Base-by-base conservation (phyloP, 2,797 vertebrate species). In the Coluber constrictor region DNA sequence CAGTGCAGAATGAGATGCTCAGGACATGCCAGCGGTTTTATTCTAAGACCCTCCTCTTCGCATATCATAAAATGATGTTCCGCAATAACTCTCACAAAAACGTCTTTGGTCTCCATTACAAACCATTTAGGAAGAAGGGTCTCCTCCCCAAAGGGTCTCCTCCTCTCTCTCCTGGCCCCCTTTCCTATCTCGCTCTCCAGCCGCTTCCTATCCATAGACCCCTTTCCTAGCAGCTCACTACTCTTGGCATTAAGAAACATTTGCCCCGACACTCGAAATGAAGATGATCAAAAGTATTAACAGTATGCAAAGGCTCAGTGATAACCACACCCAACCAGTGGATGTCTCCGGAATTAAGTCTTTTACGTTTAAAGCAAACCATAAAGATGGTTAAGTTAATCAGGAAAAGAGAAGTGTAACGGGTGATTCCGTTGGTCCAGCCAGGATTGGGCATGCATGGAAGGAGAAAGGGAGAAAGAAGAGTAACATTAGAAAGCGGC, bases 391-490 rank as follows among this genome's bases (percentile, higher is more conserved):
- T 94, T 87, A 96, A 51, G 43, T 94, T 66, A 96, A 97, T 43
- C 94, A 94, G 96, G 93, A 94, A 97, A 94, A 94, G 37, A 97
- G 96, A 90, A 97, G 32, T 94, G 93, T 96, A 98, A 97, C 96
- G 11, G 96, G 96, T 96, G 97, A 97, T 97, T 97, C 97, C 95
- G 55, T 98, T 97, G 98, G 93, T 98, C 98, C 98, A 98, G 98
- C 96, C 99, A 98, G 97, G 97, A 98, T 99, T 99, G 99, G 98
- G 97, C 98, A 98, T 96, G 97, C 97, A 96, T 95, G 92, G 97
- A 95, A 96, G 96, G 97, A 97, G 96, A 95, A 32, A 97, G 92
- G 97, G 96, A 96, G 94, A 96, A 88, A 96, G 87, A 96, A 63
- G 61, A 13, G 11, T 4, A 79, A 3, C 94, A 90, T 98, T 97